A percentile compares a stretch with the other conserved stretches of the same genome.
Conservation (phyloP, 2,797 vertebrate genomes). For the Bradypodion pumilum region DNA sequence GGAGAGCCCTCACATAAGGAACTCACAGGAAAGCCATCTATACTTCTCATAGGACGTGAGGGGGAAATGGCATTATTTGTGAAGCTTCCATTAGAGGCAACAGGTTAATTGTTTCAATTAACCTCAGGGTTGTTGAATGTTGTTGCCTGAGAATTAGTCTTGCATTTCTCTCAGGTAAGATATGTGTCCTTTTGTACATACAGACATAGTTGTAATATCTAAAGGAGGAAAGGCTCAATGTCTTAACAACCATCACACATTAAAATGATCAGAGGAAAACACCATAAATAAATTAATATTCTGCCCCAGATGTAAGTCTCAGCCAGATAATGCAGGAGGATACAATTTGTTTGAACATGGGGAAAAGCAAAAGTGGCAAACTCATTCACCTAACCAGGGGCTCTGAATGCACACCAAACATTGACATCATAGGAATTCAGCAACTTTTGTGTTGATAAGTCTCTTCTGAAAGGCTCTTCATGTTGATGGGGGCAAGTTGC, state of each 20-base stretch:
- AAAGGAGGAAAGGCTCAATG: neutral
- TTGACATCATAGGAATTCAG: too few species aligned
- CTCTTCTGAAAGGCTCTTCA: too few species aligned
- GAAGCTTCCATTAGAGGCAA: neutral
- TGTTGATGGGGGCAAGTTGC: too few species aligned
- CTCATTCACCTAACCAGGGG: too few species aligned
- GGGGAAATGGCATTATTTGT: neutral
- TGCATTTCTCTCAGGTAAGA: neutral
- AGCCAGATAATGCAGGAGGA: too few species aligned
- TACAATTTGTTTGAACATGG: too few species aligned
- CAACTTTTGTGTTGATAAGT: too few species aligned
- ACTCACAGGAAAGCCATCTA: neutral
- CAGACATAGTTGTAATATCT: neutral
- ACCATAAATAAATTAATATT: too few species aligned
- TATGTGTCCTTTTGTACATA: neutral
- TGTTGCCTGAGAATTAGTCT: neutral
- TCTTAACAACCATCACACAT: neutral
- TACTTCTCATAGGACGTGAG: neutral
- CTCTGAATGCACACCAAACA: too few species aligned
- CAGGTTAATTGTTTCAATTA: constrained; percentile 12
- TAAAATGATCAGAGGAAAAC: too few species aligned
- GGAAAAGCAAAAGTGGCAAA: too few species aligned
- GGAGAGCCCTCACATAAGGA: neutral
- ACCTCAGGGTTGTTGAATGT: neutral
- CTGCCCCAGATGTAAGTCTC: too few species aligned